Evolutionary conservation across 2,888 invertebrate genomes (phyloP).

Genomic region (Pseudeuparius sepicola): DNA sequence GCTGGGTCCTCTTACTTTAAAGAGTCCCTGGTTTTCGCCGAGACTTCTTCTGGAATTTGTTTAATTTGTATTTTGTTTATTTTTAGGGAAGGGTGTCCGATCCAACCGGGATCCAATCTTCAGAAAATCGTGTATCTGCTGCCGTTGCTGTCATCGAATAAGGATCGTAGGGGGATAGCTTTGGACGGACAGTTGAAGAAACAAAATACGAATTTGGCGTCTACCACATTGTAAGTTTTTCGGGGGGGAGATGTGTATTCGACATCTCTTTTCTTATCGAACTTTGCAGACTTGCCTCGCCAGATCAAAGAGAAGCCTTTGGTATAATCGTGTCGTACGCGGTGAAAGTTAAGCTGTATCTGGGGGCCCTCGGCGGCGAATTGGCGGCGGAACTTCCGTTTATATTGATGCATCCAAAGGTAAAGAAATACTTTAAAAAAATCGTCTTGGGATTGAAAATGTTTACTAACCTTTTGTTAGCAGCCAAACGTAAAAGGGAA

Average conservation of each 20-base stretch:
- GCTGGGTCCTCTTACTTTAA: too few relatives aligned
- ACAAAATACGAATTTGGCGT: constrained; percentile 77
- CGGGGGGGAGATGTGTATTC: too few relatives aligned
- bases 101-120: constrained; percentile 75
- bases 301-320: constrained; percentile 84
- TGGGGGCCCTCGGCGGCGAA: constrained; percentile 89
- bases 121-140: constrained; percentile 83
- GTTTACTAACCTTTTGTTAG: constrained; percentile 19
- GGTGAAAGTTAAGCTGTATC: constrained; percentile 86
- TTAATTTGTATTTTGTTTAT: too few relatives aligned
- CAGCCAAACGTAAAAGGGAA: constrained; percentile 44
- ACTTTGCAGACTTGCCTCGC: constrained; percentile 51
- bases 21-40: too few relatives aligned
- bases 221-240: constrained; percentile 86
- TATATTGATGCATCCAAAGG: constrained; percentile 85
- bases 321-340: constrained; percentile 94
- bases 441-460: background rate
- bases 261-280: too few relatives aligned
- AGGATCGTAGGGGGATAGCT: constrained; percentile 81
- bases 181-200: constrained; percentile 82
- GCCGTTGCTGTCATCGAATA: constrained; percentile 66
- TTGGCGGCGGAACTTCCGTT: constrained; percentile 85
- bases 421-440: constrained; percentile 29
- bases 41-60: too few relatives aligned
- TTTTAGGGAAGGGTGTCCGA: constrained; percentile 75